A percentile compares a stretch with the other conserved stretches of the same genome.
Evolutionary conservation across 2,797 vertebrate genomes (phyloP).

Genomic region (Sebastes taczanowskii): DNA sequence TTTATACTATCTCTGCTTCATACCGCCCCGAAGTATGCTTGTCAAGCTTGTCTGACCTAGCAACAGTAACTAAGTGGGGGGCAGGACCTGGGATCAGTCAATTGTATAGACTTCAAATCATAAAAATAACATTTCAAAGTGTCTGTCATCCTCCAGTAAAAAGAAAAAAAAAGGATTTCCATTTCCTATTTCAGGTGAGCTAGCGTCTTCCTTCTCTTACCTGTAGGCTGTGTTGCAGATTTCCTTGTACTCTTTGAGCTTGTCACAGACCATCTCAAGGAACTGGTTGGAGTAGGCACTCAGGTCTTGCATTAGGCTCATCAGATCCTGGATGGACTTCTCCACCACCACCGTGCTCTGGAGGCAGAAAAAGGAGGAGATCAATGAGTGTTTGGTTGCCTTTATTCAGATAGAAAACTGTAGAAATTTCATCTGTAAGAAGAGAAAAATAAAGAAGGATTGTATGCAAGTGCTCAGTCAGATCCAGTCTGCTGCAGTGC

Average conservation of each 20-base stretch:
- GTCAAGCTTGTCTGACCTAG: too few species aligned
- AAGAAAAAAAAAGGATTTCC: neutral
- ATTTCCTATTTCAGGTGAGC: neutral
- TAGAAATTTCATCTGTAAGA: neutral
- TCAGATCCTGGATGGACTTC: slow-evolving; percentile 96
- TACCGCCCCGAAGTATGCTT: too few species aligned
- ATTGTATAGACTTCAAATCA: neutral
- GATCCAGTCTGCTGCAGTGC: slow-evolving; percentile 16
- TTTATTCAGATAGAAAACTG: neutral
- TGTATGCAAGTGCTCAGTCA: slow-evolving; percentile 23
- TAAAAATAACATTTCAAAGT: neutral
- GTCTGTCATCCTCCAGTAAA: neutral
- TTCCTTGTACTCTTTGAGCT: slow-evolving; percentile 97
- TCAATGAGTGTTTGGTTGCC: neutral
- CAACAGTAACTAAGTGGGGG: too few species aligned
- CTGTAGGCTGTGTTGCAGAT: slow-evolving; percentile 94
- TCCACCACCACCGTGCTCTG: slow-evolving; percentile 97
- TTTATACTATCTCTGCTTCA: too few species aligned
- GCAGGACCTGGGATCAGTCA: too few species aligned
- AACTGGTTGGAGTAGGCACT: slow-evolving; percentile 98
- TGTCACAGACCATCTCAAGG: slow-evolving; percentile 97
- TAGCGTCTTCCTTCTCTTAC: slow-evolving; percentile 66
- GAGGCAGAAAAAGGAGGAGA: slow-evolving; percentile 25
- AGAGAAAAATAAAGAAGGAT: neutral
- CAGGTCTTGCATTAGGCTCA: slow-evolving; percentile 95